Conservation (phyloP, 2,797 vertebrate species). For the Falco peregrinus region DNA sequence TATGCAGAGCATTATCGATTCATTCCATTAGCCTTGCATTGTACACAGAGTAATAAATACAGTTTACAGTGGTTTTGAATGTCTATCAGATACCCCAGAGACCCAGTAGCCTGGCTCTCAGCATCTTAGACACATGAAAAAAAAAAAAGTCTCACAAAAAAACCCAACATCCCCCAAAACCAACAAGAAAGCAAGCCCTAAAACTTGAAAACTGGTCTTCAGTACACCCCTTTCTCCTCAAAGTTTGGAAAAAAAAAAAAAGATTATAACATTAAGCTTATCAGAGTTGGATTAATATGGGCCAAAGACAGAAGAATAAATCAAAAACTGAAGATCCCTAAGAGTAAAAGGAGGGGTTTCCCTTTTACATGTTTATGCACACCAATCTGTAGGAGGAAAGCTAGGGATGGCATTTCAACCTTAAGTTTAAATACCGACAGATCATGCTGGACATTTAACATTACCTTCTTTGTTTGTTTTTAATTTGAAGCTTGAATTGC, state of each 20-base stretch:
- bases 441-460: not conserved
- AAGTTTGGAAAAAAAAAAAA: not conserved
- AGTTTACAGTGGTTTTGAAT: not conserved
- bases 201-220: not conserved
- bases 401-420: not conserved
- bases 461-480: not conserved
- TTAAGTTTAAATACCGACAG: not conserved
- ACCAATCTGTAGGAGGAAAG: not conserved
- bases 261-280: not conserved
- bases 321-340: not conserved
- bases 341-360: not conserved
- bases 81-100: not conserved
- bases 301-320: not conserved
- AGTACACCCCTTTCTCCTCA: not conserved
- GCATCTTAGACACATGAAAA: not conserved
- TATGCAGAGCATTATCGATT: not conserved
- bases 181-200: not conserved
- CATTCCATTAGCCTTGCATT: not conserved
- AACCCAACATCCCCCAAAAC: not conserved
- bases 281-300: not conserved
- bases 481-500: not conserved
- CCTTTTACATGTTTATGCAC: not conserved
- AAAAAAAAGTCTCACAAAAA: not conserved
- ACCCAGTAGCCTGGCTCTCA: not conserved
- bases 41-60: not conserved